Conservation (phyloP, 2,888 invertebrate species). For the Cephus pulcher region DNA sequence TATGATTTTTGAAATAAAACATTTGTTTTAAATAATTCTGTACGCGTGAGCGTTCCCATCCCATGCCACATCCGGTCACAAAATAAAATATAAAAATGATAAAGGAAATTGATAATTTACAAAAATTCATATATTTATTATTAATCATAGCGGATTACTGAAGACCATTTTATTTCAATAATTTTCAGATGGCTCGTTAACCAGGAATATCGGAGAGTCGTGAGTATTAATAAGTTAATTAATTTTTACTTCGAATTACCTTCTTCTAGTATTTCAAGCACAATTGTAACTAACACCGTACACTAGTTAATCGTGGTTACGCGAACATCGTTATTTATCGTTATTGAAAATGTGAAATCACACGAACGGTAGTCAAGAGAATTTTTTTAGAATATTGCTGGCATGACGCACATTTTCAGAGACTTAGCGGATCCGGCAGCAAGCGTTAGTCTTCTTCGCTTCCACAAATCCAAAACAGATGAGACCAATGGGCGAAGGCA, state of each 20-base stretch:
- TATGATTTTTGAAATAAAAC: conserved; percentile 65
- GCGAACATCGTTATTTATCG: neutral
- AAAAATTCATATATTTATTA: neutral
- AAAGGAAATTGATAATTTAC: neutral
- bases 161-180: conserved; percentile 11
- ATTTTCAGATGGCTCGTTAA: conserved; percentile 55
- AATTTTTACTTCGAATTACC: neutral
- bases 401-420: conserved; percentile 53
- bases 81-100: neutral
- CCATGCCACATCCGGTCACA: neutral
- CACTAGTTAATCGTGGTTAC: neutral
- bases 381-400: conserved; percentile 12
- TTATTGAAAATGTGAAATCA: neutral
- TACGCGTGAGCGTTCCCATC: neutral
- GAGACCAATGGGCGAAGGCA: conserved; percentile 61
- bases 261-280: neutral
- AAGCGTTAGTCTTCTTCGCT: conserved; percentile 62
- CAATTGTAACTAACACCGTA: neutral
- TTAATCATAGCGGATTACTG: neutral
- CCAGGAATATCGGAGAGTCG: conserved; percentile 62
- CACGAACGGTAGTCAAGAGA: conserved; percentile 3
- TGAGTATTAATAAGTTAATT: conserved; percentile 47
- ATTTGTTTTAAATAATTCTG: conserved; percentile 60
- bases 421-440: conserved; percentile 61
- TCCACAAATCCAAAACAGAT: conserved; percentile 59